phyloP scores from a whole-genome alignment of 2,797 vertebrate species.

The Gallinago solitaria region DNA sequence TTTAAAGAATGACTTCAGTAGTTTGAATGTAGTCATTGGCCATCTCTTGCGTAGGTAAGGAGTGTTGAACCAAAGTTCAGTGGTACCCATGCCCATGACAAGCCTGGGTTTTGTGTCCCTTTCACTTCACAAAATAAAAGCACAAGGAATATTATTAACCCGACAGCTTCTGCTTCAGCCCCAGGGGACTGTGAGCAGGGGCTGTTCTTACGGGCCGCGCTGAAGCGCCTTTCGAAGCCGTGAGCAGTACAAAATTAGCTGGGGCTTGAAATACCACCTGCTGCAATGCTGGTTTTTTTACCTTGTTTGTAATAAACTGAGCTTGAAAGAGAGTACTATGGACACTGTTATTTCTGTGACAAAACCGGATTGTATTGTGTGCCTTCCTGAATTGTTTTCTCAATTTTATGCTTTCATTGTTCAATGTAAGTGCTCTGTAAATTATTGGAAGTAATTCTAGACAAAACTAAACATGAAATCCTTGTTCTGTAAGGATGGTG shows the following conservation, averaged over 20 bases:
- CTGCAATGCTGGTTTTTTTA: neutral
- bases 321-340: neutral
- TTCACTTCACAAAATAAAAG: neutral
- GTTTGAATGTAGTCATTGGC: neutral
- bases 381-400: constrained; percentile 45
- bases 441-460: neutral
- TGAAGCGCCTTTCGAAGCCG: fast-evolving
- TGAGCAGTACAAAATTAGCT: neutral
- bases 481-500: neutral
- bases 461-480: constrained; percentile 13
- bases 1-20: neutral
- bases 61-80: neutral
- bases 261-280: neutral
- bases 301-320: constrained; percentile 24
- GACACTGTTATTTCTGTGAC: constrained; percentile 17
- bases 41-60: neutral
- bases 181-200: fast-evolving
- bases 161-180: neutral
- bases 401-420: constrained; percentile 28
- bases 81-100: fast-evolving
- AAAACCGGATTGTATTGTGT: constrained; percentile 34
- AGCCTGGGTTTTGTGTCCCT: neutral
- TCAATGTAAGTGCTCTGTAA: constrained; percentile 51
- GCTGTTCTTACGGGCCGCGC: neutral
- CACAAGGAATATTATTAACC: neutral